These are phyloP conservation scores for Anodontia alba DNA, from an alignment of 2,888 invertebrate species.

Conservation along the genomic window DNA sequence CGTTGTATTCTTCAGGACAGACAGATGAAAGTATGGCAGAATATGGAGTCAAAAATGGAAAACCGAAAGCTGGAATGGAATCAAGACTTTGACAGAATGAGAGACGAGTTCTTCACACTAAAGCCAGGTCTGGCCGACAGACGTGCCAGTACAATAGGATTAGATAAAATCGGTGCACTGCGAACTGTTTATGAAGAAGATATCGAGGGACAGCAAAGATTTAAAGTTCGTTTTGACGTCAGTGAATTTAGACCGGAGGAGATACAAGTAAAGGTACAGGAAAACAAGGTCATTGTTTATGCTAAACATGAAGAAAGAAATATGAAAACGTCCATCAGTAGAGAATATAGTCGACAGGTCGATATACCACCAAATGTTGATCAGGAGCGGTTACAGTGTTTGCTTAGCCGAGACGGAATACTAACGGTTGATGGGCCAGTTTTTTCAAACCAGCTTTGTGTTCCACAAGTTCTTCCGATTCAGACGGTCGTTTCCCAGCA, in stretches of 20 bases:
- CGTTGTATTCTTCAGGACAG: constrained; percentile 76
- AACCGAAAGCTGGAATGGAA: constrained; percentile 80
- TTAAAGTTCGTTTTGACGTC: constrained; percentile 81
- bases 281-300: constrained; percentile 77
- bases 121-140: constrained; percentile 79
- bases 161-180: constrained; percentile 72
- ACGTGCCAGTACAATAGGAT: constrained; percentile 63
- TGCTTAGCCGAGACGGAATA: constrained; percentile 80
- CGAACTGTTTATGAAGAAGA: constrained; percentile 75
- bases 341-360: constrained; percentile 81
- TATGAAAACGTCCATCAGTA: constrained; percentile 73
- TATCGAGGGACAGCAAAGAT: constrained; percentile 72
- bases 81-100: constrained; percentile 81
- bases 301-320: constrained; percentile 78
- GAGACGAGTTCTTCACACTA: constrained; percentile 83
- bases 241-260: constrained; percentile 81
- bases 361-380: constrained; percentile 80
- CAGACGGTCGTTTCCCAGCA: constrained; percentile 52
- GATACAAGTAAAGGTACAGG: constrained; percentile 80
- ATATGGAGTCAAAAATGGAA: constrained; percentile 80
- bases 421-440: constrained; percentile 79
- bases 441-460: constrained; percentile 57
- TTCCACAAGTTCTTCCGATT: constrained; percentile 74
- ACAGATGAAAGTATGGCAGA: constrained; percentile 81
- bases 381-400: constrained; percentile 77